Evolutionary conservation across 2,797 vertebrate species (phyloP).

Genomic region (Periophthalmus magnuspinnatus): DNA sequence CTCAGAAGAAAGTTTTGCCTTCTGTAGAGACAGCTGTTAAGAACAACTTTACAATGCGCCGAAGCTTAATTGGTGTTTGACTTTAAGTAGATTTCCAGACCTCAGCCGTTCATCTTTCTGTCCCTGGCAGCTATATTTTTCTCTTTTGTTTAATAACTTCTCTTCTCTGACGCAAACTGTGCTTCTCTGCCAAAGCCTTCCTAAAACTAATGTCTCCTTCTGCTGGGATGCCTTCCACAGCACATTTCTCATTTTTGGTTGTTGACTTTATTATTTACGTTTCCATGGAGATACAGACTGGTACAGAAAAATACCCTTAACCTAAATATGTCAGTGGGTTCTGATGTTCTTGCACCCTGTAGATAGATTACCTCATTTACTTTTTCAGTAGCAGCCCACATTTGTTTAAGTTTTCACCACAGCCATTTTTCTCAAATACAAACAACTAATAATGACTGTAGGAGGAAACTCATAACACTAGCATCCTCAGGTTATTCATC

Average conservation of each 20-base stretch:
- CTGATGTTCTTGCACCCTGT: neutral
- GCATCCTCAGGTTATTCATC: constrained; percentile 35
- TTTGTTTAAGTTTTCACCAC: constrained; percentile 17
- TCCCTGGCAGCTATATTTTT: constrained; percentile 38
- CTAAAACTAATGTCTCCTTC: constrained; percentile 10
- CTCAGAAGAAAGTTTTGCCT: constrained; percentile 13
- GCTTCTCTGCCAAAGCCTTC: constrained; percentile 7
- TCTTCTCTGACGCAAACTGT: constrained; percentile 1
- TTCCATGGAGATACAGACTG: neutral
- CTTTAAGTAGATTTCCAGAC: constrained; percentile 38
- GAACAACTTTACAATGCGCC: constrained; percentile 5
- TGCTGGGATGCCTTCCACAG: neutral
- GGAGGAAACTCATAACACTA: constrained; percentile 42
- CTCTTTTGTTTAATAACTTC: constrained; percentile 25
- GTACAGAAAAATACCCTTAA: neutral
- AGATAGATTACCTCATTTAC: constrained; percentile 4
- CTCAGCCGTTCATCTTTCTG: constrained; percentile 37
- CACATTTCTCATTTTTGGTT: constrained; percentile 4
- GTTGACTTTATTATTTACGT: constrained; percentile 13
- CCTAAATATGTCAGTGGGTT: neutral
- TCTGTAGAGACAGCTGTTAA: constrained; percentile 19
- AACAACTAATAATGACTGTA: constrained; percentile 15
- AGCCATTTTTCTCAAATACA: constrained; percentile 16
- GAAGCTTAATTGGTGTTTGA: constrained; percentile 31
- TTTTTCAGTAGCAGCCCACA: constrained; percentile 1